Conservation (phyloP, 2,888 invertebrate species). For the Platycnemis pennipes region DNA sequence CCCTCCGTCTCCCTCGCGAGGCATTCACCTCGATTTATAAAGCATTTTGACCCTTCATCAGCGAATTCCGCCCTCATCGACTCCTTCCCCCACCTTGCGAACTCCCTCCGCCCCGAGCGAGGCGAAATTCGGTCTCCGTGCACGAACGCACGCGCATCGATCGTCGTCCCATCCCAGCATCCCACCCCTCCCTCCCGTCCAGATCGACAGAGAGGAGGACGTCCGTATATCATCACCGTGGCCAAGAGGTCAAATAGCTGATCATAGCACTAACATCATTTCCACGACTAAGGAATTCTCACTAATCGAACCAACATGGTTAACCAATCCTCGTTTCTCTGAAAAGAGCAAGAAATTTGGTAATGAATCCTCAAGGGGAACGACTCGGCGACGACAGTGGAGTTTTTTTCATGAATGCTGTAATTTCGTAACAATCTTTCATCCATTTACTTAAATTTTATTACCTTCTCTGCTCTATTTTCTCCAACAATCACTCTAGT, state of each 20-base stretch:
- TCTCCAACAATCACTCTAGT: too few relatives aligned
- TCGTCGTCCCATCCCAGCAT: not conserved
- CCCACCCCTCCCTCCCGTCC: not conserved
- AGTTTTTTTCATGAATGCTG: too few relatives aligned
- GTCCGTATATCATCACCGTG: not conserved
- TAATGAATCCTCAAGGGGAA: too few relatives aligned
- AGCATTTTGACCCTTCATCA: not conserved
- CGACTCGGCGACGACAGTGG: too few relatives aligned
- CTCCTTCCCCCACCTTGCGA: not conserved
- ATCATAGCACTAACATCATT: not conserved
- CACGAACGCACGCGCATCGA: not conserved
- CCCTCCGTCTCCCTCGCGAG: not conserved
- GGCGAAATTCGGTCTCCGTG: not conserved
- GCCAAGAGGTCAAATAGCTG: not conserved
- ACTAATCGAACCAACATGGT: not conserved
- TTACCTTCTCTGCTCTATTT: too few relatives aligned
- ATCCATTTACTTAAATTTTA: too few relatives aligned
- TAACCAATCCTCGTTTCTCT: not conserved
- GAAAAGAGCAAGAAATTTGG: not conserved
- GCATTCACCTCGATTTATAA: not conserved
- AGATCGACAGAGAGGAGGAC: not conserved
- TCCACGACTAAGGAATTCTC: not conserved
- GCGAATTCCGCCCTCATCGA: not conserved
- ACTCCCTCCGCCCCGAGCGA: not conserved
- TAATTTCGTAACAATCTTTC: too few relatives aligned